These are phyloP conservation scores for Pristis pectinata DNA, from an alignment of 2,797 vertebrate genomes.

Conservation along the genomic window DNA sequence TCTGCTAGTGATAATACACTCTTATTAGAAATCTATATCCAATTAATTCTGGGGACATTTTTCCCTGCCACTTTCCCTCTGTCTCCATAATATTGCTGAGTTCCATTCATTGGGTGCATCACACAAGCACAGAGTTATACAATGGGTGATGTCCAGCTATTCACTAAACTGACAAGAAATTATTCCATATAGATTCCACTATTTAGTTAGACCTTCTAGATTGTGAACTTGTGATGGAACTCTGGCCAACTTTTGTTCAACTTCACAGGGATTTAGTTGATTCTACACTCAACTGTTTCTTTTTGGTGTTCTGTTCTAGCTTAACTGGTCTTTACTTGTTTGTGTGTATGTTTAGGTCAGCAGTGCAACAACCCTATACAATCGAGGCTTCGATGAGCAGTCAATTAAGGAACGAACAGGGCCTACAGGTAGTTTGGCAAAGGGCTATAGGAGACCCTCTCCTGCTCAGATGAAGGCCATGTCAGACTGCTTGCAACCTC, in stretches of 20 bases:
- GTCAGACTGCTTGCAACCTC: slow-evolving; percentile 33
- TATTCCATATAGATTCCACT: background rate
- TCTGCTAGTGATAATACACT: too few relatives aligned
- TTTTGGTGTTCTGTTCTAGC: background rate
- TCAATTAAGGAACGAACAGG: slow-evolving; percentile 33
- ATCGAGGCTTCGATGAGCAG: slow-evolving; percentile 28
- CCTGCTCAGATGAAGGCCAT: slow-evolving; percentile 31
- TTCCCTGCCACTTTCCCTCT: background rate
- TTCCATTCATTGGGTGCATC: background rate
- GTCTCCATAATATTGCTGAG: background rate
- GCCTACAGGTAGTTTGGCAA: background rate
- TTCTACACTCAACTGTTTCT: background rate
- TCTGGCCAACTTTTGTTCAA: background rate
- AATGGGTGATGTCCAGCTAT: background rate
- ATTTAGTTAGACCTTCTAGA: background rate
- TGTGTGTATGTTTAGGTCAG: slow-evolving; percentile 21
- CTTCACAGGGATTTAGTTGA: background rate
- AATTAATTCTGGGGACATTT: background rate
- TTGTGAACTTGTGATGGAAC: background rate
- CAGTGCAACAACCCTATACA: slow-evolving; percentile 34
- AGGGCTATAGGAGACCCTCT: slow-evolving; percentile 17
- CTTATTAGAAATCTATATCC: background rate
- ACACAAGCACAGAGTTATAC: background rate
- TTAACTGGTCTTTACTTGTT: slow-evolving; percentile 3
- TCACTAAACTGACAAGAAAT: background rate